Conservation (phyloP, 2,113 vertebrate species). For the Brachypodius melanocephalos region DNA sequence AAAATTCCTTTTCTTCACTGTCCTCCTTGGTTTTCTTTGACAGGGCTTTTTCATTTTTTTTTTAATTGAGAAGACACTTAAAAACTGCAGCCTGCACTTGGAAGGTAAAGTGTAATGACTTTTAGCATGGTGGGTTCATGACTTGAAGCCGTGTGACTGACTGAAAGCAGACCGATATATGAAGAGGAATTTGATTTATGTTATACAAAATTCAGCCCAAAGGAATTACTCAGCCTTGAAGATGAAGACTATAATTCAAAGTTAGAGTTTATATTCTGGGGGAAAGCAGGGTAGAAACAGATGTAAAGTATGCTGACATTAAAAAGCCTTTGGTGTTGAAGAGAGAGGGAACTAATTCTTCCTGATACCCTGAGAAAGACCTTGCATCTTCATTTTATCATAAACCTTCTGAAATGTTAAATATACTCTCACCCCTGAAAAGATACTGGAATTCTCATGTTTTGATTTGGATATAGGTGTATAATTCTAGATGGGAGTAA, state of each 20-base stretch:
- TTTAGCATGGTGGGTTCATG: neutral
- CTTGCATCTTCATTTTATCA: neutral
- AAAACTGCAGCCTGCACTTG: neutral
- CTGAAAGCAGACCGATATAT: neutral
- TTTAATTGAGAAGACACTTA: neutral
- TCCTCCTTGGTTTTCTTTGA: neutral
- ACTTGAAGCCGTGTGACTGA: neutral
- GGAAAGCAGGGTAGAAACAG: neutral
- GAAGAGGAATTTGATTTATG: neutral
- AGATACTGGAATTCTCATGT: neutral
- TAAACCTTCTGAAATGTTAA: neutral
- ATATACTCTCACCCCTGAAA: neutral
- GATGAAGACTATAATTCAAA: neutral
- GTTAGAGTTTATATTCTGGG: neutral
- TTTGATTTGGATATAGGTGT: neutral
- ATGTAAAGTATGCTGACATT: neutral
- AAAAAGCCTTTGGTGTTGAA: neutral
- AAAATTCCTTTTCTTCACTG: neutral
- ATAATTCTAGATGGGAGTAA: neutral
- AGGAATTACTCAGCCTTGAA: constrained; percentile 3
- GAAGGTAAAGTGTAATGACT: neutral
- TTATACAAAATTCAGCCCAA: neutral
- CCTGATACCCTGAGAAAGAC: neutral
- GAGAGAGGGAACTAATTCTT: neutral
- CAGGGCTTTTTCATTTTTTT: too few species aligned